Percentiles rank a stretch among this genome's conserved stretches.
Evolutionary conservation across 2,113 vertebrate species (phyloP).

Genomic region (Halcyon malimbica): DNA sequence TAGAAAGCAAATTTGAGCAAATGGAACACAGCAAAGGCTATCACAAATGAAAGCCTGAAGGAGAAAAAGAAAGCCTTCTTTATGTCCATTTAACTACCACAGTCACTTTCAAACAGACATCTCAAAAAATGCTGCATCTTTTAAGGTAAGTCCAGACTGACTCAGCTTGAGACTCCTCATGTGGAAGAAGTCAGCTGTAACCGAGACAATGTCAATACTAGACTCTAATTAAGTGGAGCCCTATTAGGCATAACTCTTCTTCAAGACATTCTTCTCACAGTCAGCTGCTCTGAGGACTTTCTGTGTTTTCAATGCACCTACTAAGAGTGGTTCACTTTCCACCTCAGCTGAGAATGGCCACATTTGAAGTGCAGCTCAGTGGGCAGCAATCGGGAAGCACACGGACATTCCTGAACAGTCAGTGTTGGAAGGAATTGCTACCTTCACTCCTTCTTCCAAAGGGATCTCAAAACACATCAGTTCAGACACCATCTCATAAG

Average conservation of each 20-base stretch:
- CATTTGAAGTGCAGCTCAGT: not conserved
- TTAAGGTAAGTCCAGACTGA: not conserved
- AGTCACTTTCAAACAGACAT: not conserved
- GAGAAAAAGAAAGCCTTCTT: not conserved
- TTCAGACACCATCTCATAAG: not conserved
- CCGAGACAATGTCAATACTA: not conserved
- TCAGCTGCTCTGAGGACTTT: not conserved
- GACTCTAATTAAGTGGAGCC: not conserved
- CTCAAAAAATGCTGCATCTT: not conserved
- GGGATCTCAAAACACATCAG: not conserved
- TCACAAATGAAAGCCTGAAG: not conserved
- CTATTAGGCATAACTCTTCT: not conserved
- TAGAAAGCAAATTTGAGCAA: not conserved
- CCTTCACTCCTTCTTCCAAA: not conserved
- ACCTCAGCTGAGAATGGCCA: not conserved
- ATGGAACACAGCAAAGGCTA: not conserved
- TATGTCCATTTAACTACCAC: not conserved
- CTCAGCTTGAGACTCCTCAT: not conserved
- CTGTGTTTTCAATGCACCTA: not conserved
- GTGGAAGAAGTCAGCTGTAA: not conserved
- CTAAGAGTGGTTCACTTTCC: not conserved
- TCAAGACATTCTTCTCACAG: not conserved
- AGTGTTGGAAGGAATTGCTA: not conserved
- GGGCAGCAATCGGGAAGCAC: not conserved
- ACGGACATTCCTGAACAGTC: not conserved